Evolutionary conservation across 1,140 invertebrate genomes (phyloP).

Genomic region (Drosophila nigromelanica): DNA sequence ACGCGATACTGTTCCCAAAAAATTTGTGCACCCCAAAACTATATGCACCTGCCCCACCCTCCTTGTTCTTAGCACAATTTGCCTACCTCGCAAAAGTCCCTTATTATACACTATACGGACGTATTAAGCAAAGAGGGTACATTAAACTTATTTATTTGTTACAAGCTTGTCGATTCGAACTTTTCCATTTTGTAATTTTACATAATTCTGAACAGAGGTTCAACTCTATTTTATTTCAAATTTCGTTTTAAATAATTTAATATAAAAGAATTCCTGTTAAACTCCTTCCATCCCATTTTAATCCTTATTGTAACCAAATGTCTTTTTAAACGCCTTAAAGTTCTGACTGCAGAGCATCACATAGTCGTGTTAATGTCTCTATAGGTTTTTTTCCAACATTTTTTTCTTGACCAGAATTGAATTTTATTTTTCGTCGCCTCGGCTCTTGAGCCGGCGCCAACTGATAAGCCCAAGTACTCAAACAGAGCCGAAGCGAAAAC

Average conservation of each 20-base stretch:
- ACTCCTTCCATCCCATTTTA: too few relatives aligned
- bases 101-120: slow-evolving; percentile 18
- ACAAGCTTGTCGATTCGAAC: too few relatives aligned
- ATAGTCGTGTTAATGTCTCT: slow-evolving; percentile 1
- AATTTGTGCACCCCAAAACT: background rate
- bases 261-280: too few relatives aligned
- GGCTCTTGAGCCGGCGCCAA: slow-evolving; percentile 18
- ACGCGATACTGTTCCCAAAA: slow-evolving; percentile 37
- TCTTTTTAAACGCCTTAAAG: too few relatives aligned
- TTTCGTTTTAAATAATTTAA: too few relatives aligned
- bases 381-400: slow-evolving; percentile 24
- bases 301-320: too few relatives aligned
- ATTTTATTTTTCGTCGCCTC: slow-evolving; percentile 52
- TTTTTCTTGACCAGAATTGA: slow-evolving; percentile 66
- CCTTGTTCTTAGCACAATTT: slow-evolving; percentile 23
- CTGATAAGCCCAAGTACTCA: slow-evolving; percentile 55
- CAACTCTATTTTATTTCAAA: too few relatives aligned
- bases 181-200: too few relatives aligned
- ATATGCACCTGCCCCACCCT: background rate
- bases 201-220: too few relatives aligned
- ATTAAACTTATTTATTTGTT: background rate
- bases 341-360: background rate
- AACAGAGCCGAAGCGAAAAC: slow-evolving; percentile 15
- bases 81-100: slow-evolving; percentile 35
- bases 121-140: slow-evolving; percentile 1